Evolutionary conservation across 2,888 invertebrate genomes (phyloP).

Genomic region (Euplagia quadripunctaria): DNA sequence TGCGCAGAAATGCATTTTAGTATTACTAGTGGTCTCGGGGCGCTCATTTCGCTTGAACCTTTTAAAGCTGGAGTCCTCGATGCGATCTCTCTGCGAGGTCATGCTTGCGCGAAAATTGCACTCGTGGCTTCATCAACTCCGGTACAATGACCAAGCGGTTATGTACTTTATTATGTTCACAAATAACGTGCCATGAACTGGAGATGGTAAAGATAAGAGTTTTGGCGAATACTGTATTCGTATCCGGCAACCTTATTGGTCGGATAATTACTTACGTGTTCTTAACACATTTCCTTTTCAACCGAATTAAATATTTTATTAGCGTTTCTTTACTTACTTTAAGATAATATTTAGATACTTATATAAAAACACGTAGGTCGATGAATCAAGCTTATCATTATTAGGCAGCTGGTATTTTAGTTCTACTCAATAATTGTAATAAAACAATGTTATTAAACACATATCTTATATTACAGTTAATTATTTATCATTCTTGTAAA

Average conservation of each 20-base stretch:
- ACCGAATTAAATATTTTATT: background rate
- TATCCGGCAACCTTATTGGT: conserved; percentile 5
- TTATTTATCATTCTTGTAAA: too few species aligned
- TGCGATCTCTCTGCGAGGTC: conserved; percentile 57
- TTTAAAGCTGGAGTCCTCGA: conserved; percentile 55
- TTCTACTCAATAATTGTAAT: background rate
- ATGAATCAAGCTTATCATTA: background rate
- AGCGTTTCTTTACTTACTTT: background rate
- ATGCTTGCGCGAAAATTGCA: conserved; percentile 71
- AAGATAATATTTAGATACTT: background rate
- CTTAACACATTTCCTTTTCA: background rate
- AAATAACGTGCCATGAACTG: conserved; percentile 46
- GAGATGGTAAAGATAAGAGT: conserved; percentile 12
- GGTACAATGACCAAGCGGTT: conserved; percentile 67
- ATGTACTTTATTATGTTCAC: conserved; percentile 61
- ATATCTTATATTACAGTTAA: background rate
- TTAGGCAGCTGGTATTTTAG: too few species aligned
- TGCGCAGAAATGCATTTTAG: conserved; percentile 79
- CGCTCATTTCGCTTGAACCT: conserved; percentile 71
- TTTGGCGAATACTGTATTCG: conserved; percentile 11
- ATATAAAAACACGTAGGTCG: background rate
- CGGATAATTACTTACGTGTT: conserved; percentile 1
- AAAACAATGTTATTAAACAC: background rate
- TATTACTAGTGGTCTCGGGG: conserved; percentile 70
- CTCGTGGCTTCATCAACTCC: conserved; percentile 70